These are phyloP conservation scores for Neodiprion virginianus DNA, from an alignment of 1,140 invertebrate species.

Conservation along the genomic window DNA sequence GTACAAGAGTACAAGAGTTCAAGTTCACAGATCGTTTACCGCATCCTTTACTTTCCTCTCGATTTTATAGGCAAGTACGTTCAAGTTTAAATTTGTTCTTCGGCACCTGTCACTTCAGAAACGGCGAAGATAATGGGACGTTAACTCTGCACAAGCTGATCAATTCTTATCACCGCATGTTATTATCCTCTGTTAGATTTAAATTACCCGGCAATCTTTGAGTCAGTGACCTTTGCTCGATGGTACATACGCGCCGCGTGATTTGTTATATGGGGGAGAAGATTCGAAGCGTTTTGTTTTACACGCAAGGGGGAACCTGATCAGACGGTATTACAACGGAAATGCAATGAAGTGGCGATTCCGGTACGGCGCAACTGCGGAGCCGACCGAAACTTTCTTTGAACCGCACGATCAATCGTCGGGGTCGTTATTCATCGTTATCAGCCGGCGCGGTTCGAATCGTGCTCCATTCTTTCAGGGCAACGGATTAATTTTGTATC, in stretches of 20 bases:
- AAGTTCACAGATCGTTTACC: too few species aligned
- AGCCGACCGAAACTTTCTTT: neutral
- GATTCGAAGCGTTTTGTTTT: neutral
- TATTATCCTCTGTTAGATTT: neutral
- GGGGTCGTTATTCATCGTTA: too few species aligned
- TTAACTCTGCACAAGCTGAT: too few species aligned
- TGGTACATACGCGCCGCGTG: neutral
- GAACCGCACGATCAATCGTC: neutral
- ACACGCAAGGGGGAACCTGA: neutral
- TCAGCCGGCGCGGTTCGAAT: too few species aligned
- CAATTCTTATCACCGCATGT: neutral
- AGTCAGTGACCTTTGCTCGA: neutral
- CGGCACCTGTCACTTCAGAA: too few species aligned
- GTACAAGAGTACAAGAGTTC: too few species aligned
- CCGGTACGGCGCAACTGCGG: neutral
- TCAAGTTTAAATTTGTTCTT: too few species aligned
- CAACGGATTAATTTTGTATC: too few species aligned
- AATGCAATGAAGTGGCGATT: neutral
- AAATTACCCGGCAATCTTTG: neutral
- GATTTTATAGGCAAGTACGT: too few species aligned
- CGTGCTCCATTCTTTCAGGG: too few species aligned
- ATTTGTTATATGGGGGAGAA: neutral
- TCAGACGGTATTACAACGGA: neutral
- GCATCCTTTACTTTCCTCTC: too few species aligned
- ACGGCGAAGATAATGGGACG: too few species aligned